phyloP scores from a whole-genome alignment of 35 echinoderm and acorn worm species.

The Hemicentrotus pulcherrimus region DNA sequence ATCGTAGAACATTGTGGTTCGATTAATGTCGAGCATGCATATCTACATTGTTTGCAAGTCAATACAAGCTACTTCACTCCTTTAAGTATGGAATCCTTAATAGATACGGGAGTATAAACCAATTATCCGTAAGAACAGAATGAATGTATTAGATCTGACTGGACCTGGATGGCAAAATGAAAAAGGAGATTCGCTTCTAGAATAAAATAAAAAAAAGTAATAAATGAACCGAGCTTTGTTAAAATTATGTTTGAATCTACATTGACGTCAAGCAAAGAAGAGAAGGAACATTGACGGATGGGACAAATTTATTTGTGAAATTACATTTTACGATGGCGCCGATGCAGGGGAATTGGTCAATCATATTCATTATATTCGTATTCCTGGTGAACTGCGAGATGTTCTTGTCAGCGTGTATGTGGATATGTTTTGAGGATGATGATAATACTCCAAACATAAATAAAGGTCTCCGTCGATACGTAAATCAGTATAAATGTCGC shows the following conservation, averaged over 20 bases:
- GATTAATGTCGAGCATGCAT: neutral
- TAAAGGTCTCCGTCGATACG: too few relatives aligned
- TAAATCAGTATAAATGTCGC: too few relatives aligned
- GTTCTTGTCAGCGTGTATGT: too few relatives aligned
- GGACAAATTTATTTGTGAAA: neutral
- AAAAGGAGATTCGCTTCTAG: neutral
- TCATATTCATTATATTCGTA: neutral
- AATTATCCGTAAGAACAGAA: neutral
- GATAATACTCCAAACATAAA: too few relatives aligned
- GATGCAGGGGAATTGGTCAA: neutral
- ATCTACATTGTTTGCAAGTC: neutral
- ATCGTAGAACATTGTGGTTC: neutral
- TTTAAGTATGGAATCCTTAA: neutral
- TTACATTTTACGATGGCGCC: neutral
- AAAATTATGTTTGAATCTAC: neutral
- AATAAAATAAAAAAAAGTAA: neutral
- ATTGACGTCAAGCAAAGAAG: neutral
- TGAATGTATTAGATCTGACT: too few relatives aligned
- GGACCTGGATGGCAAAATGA: neutral
- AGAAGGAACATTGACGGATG: neutral
- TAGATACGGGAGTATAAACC: neutral
- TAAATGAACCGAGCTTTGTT: neutral
- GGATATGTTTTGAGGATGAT: too few relatives aligned
- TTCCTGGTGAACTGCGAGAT: neutral
- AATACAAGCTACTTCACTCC: neutral